Conservation (phyloP, 2,113 vertebrate species). For the Periophthalmodon schlosseri region DNA sequence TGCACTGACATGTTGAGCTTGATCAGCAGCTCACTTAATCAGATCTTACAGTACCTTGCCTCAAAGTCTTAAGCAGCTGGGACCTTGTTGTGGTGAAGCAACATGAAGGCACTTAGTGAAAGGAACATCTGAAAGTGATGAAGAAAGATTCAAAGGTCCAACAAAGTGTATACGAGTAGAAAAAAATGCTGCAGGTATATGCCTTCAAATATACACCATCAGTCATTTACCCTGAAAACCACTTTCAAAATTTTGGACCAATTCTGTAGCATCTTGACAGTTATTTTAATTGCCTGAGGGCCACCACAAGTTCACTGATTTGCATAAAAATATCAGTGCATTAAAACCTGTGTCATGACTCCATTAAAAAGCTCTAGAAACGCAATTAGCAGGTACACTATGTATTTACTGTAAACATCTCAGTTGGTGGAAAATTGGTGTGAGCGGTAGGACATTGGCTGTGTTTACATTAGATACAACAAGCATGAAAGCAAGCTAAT, state of each 20-base stretch:
- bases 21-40: background rate
- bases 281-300: conserved; percentile 24
- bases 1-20: conserved; percentile 28
- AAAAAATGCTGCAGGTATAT: no score
- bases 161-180: no score
- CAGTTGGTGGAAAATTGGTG: conserved; percentile 4
- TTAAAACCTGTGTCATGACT: background rate
- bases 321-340: conserved; percentile 14
- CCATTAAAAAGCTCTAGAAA: conserved; percentile 11
- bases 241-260: background rate
- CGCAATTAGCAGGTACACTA: conserved; percentile 43
- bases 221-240: no score
- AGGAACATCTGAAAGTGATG: no score
- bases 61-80: background rate
- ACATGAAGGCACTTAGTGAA: no score
- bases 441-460: conserved; percentile 4
- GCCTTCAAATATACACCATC: no score
- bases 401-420: conserved; percentile 43
- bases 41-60: background rate
- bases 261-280: conserved; percentile 6
- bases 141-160: no score
- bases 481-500: background rate
- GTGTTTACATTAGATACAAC: background rate
- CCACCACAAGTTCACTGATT: conserved; percentile 12
- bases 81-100: no score